Conservation (phyloP, 2,797 vertebrate species). For the Masticophis lateralis region DNA sequence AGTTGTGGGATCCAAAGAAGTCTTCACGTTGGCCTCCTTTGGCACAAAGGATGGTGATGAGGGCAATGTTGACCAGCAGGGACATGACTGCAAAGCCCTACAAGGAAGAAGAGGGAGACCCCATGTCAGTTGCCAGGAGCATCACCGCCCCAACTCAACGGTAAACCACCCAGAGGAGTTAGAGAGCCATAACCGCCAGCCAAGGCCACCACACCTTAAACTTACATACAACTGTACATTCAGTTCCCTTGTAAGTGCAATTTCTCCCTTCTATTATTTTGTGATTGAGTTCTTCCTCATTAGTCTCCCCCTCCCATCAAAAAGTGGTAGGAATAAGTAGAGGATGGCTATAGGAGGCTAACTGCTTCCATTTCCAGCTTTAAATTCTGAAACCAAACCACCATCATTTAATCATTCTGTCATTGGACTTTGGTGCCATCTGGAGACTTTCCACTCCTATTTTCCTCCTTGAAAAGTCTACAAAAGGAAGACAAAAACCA, state of each 20-base stretch:
- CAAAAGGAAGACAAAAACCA: neutral
- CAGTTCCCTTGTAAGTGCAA: neutral
- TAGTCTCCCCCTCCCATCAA: neutral
- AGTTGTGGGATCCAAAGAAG: rapidly evolving
- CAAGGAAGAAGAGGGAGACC: neutral
- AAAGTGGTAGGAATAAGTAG: neutral
- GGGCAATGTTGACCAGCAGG: neutral
- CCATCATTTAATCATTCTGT: no score
- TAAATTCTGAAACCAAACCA: no score
- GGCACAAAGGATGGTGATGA: neutral
- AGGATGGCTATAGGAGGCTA: neutral
- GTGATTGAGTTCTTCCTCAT: neutral
- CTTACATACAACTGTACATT: neutral
- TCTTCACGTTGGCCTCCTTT: neutral
- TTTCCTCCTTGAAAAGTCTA: neutral
- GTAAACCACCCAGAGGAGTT: neutral
- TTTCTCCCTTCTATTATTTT: neutral
- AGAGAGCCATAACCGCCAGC: neutral
- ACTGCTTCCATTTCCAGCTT: neutral
- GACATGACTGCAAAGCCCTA: neutral
- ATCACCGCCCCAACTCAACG: neutral
- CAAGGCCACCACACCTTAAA: neutral
- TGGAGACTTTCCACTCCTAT: neutral
- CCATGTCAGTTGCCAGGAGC: neutral
- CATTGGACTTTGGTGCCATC: no score